A percentile compares a stretch with the other conserved stretches of the same genome.
Conservation (phyloP, 2,797 vertebrate species). For the Notoglanidium macrostoma region DNA sequence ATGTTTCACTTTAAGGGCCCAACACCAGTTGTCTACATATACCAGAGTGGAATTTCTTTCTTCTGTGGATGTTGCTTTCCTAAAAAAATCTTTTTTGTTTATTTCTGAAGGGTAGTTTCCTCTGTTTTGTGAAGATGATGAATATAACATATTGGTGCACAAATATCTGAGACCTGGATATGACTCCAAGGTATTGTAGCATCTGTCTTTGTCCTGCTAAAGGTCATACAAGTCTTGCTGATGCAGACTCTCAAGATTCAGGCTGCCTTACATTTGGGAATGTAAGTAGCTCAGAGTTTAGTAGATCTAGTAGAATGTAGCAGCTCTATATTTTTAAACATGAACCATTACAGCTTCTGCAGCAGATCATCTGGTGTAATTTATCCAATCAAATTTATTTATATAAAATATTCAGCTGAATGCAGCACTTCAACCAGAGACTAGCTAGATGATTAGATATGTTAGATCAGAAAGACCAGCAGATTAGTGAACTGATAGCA, state of each 20-base stretch:
- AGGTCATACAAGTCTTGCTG: background rate
- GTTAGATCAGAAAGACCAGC: background rate
- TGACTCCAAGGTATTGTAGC: background rate
- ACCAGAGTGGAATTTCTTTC: constrained; percentile 46
- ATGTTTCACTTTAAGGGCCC: constrained; percentile 66
- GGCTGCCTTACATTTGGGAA: background rate
- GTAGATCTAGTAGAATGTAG: background rate
- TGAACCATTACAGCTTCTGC: background rate
- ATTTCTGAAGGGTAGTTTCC: constrained; percentile 1
- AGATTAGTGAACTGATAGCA: background rate
- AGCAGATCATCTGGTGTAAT: background rate
- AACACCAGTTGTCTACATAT: constrained; percentile 58
- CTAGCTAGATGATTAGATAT: background rate
- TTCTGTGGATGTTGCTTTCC: constrained; percentile 40
- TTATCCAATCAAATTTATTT: background rate
- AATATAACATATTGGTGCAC: background rate
- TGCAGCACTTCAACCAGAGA: background rate
- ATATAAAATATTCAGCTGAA: background rate
- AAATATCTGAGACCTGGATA: background rate
- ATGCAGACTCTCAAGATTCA: background rate
- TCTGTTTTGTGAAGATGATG: background rate
- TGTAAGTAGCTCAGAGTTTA: background rate
- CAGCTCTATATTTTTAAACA: background rate
- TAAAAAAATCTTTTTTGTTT: constrained; percentile 58
- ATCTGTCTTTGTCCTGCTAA: constrained; percentile 3